These are phyloP conservation scores for Sthenelais limicola DNA, from an alignment of 2,888 invertebrate species.

Conservation along the genomic window DNA sequence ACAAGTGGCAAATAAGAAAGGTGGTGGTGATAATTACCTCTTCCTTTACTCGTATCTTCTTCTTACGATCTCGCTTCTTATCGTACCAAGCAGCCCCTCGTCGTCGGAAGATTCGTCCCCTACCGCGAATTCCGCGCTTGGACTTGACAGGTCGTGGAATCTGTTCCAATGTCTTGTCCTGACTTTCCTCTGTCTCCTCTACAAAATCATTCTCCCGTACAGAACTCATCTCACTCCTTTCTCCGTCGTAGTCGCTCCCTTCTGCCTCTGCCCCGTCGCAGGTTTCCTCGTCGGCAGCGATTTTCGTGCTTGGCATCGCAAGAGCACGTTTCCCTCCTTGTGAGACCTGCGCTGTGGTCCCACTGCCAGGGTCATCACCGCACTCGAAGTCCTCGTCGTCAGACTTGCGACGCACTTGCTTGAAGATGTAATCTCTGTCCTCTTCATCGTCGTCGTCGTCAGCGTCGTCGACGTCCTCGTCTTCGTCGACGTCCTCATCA, in stretches of 20 bases:
- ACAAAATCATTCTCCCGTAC: too few species aligned
- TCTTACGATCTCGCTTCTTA: slow-evolving; percentile 9
- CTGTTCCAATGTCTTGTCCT: too few species aligned
- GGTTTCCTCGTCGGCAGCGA: neutral
- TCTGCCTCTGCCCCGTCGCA: neutral
- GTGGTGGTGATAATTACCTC: too few species aligned
- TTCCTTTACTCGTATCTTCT: too few species aligned
- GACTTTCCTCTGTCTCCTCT: too few species aligned
- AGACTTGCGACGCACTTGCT: neutral
- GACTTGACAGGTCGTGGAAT: too few species aligned
- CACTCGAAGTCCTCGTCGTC: neutral
- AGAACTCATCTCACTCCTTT: neutral
- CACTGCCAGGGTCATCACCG: neutral
- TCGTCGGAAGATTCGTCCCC: slow-evolving; percentile 22
- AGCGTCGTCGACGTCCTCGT: neutral
- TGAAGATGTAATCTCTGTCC: neutral
- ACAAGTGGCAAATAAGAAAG: too few species aligned
- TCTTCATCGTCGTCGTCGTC: slow-evolving; percentile 9
- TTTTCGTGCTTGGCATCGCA: too few species aligned
- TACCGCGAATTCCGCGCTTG: slow-evolving; percentile 3
- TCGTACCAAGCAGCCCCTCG: slow-evolving; percentile 27
- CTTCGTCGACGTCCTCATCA: neutral
- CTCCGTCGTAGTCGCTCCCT: neutral
- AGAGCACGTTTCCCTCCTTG: too few species aligned
- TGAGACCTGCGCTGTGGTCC: too few species aligned